A percentile compares a stretch with the other conserved stretches of the same genome.
Conservation (phyloP, 2,113 vertebrate genomes). For the Urocolius indicus region DNA sequence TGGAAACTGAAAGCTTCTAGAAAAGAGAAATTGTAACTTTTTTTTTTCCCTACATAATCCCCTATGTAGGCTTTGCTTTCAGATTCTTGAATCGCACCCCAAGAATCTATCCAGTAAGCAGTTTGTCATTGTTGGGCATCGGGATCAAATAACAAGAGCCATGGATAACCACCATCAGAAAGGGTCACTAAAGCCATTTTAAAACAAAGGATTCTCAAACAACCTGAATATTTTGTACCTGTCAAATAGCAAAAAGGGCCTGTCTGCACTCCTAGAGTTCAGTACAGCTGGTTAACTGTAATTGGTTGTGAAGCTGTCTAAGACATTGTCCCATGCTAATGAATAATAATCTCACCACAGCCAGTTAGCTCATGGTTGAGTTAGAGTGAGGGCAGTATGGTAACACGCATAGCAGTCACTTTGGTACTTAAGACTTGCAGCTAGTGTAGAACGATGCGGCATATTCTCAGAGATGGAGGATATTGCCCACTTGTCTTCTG, state of each 20-base stretch:
- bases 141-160: background rate
- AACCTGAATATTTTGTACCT: background rate
- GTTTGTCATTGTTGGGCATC: background rate
- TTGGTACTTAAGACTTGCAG: background rate
- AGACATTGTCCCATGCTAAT: background rate
- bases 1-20: background rate
- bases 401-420: background rate
- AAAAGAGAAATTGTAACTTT: background rate
- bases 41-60: fast-evolving
- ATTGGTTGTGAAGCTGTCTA: background rate
- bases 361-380: background rate
- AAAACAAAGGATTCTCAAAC: background rate
- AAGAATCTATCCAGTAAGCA: background rate
- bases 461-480: background rate
- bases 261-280: background rate
- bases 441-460: background rate
- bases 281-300: background rate
- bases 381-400: background rate
- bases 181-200: background rate
- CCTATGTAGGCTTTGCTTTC: background rate
- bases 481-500: background rate
- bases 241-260: background rate
- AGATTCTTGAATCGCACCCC: background rate
- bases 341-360: background rate
- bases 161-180: background rate